Evolutionary conservation across 2,797 vertebrate species (phyloP), one percentile per base, ranked within the genome.

Genomic region (Eospalax fontanierii): DNA sequence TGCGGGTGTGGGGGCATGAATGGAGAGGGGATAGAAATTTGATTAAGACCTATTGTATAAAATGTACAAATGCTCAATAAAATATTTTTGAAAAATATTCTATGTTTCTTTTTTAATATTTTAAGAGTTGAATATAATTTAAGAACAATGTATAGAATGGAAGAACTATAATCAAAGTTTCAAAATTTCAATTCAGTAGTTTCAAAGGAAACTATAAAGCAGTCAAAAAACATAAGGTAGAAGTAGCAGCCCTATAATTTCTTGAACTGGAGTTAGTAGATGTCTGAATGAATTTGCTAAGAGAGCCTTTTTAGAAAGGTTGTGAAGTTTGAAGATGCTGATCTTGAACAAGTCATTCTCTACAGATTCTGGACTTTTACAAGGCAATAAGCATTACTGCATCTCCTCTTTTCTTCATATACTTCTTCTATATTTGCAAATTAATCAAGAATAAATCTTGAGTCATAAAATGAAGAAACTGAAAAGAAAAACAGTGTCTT

Each of bases 61-160:
- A 50, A 50, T 50, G 46, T 50, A 50, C 46, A 50, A 50, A n/a
- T n/a, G n/a, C n/a, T n/a, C n/a, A n/a, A n/a, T n/a, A n/a, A n/a
- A n/a, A n/a, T n/a, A n/a, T n/a, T n/a, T n/a, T n/a, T n/a, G n/a
- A n/a, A 46, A 12, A 22, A 78, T 12, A 71, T 35, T 2, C 16
- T 79, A 33, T 40, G 35, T 35, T 1, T 91, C 30, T 93, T n/a
- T 76, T n/a, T 35, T 54, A 70, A 6, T 74, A 30, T 85, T 68
- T 75, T 89, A 89, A 80, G 0, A 5, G 16, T 61, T 73, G 12
- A 14, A 16, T 28, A 84, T 61, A 19, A 59, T 2, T 70, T 94
- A 18, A 43, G 80, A 93, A 79, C 18, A 90, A 81, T 43, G 22
- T 90, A 43, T n/a, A 43, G 35, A 76, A 93, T 76, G 24, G 73